Base-by-base conservation (phyloP, 2,113 vertebrate genomes). In the Semnopithecus entellus region DNA sequence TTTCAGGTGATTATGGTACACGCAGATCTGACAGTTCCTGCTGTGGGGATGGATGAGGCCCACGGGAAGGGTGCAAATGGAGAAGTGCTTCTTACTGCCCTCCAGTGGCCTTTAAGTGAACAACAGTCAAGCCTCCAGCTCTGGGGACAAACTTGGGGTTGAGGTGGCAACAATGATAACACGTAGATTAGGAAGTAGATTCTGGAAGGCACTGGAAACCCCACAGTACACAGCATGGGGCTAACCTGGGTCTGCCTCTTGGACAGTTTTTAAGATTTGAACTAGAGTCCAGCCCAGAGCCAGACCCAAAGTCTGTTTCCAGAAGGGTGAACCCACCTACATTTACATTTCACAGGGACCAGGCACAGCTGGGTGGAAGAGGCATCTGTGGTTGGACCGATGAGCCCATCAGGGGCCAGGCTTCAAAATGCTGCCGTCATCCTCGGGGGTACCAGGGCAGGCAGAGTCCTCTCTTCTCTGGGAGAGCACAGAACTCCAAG, bases 1-100 rank as follows among this genome's bases (percentile, higher is more conserved):
- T 10, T 73, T 6, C 18, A 23, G 20, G 48, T 40, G 50, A 70
- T 38, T 11, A n/a, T 52, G 5, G 6, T 2, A 10, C 55, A 11
- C 8, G 7, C 18, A 32, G 3, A 32, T 22, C 7, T 20, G 25
- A 70, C 35, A 32, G 7, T 48, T 11, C 27, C 10, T 8, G 12
- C 35, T 0, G 22, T 0, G 13, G 17, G 0, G 30, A 5, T 0
- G 17, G 38, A 76, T 55, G 27, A 13, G 61, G 38, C 57, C 45
- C 72, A 8, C 2, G 8, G 0, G 14, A 50, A 38, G 2, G 18
- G n/a, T 0, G 0, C 35, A 1, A 5, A 12, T 1, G 32, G 59
- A 66, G 80, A 61, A 5, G 40, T 17, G 80, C 40, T 55, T 43
- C 80, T 90, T n/a, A 72, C 85, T 75, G 96, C 68, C 88, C 27